phyloP scores from a whole-genome alignment of 2,797 vertebrate genomes.

The Cryptoblepharus egeriae region DNA sequence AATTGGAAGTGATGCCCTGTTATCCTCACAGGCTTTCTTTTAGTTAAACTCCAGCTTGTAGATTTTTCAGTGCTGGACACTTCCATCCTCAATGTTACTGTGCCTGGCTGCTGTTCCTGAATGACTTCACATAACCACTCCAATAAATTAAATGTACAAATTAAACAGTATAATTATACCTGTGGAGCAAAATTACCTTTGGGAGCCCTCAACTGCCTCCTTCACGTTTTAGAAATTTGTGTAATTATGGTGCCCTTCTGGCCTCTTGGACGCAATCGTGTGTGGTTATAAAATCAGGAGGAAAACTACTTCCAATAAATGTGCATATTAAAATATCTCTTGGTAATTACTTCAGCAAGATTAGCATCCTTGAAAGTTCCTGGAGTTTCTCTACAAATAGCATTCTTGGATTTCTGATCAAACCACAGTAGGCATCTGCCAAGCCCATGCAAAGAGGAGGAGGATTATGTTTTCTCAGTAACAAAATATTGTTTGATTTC shows the following conservation, averaged over 20 bases:
- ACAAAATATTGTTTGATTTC: neutral
- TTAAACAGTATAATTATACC: neutral
- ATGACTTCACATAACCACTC: neutral
- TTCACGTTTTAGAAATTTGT: neutral
- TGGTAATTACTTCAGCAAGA: fast-evolving
- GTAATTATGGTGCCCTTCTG: neutral
- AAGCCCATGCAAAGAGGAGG: neutral
- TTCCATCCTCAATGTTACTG: neutral
- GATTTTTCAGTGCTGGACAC: fast-evolving
- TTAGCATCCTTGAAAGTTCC: neutral
- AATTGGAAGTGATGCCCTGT: too few species aligned
- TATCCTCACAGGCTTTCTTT: too few species aligned
- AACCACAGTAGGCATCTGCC: neutral
- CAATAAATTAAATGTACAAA: too few species aligned
- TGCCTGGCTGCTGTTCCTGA: neutral
- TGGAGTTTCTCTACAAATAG: neutral
- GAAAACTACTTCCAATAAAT: fast-evolving
- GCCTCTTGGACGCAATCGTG: neutral
- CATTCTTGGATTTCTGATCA: neutral
- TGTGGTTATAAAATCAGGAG: neutral
- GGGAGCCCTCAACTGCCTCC: neutral
- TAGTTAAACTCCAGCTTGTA: too few species aligned
- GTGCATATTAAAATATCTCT: neutral
- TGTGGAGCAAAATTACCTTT: neutral
- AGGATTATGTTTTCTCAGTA: neutral